Evolutionary conservation across 2,797 vertebrate species (phyloP), one percentile per base, ranked within the genome.

Genomic region (Thripadectes ignobilis): DNA sequence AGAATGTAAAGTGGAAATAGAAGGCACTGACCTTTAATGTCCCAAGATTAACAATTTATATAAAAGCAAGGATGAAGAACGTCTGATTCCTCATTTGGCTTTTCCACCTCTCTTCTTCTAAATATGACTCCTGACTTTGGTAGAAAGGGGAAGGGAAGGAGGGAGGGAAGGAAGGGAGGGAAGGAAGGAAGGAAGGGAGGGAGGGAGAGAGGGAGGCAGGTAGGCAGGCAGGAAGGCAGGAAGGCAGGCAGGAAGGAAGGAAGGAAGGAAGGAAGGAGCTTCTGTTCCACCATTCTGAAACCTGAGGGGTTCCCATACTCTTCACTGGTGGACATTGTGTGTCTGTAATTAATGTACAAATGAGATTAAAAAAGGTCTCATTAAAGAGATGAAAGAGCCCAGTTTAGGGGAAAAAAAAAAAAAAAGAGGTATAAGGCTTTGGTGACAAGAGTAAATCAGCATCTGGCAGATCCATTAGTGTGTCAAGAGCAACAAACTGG

Each of bases 251-350:
- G 43, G 43, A 8, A 43, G 41, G 41, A 18, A 43, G 17, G 43
- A 8, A 43, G 43, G 43, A 16, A 43, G 41, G 41, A 12, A 43
- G 12, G 20, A 21, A 45, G 45, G 23, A 8, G n/a, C 39, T 39
- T 76, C 14, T 73, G 3, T 14, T 57, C 16, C 20, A 83, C 6
- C 17, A 14, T 49, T 51, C 41, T 75, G 26, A 90, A 92, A 74
- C 4, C 6, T 34, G 20, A 48, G 4, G 8, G 5, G 2, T 43
- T 74, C 20, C 20, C 6, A 29, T 58, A 17, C 10, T 54, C 18
- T 55, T 63, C 12, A 55, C 4, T 0, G 0, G 2, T 74, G 77
- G 36, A 34, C 6, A 38, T 1, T 36, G 5, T 26, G 9, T 9
- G 5, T 65, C 3, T 76, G 21, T 62, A 92, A 54, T 30, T 38